Evolutionary conservation across 2,797 vertebrate species (phyloP).

Genomic region (Clamator glandarius): DNA sequence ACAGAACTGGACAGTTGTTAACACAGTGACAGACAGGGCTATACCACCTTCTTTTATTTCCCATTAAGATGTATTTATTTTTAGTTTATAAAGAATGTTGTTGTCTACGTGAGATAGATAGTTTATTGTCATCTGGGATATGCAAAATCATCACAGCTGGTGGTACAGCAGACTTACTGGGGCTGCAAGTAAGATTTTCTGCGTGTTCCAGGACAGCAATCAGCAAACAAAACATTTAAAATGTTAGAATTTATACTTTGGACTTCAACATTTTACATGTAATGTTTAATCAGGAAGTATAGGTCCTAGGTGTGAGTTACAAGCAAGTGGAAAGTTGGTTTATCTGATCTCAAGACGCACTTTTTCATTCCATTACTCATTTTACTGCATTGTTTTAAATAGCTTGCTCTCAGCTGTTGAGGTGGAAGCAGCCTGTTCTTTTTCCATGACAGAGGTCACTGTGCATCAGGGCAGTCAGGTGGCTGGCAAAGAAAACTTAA

Average conservation of each 20-base stretch:
- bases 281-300: not conserved
- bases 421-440: constrained; percentile 39
- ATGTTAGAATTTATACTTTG: not conserved
- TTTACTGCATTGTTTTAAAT: constrained; percentile 60
- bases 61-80: not conserved
- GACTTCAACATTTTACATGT: not conserved
- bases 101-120: not conserved
- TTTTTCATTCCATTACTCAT: constrained; percentile 34
- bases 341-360: not conserved
- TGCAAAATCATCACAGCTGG: not conserved
- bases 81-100: not conserved
- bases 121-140: not conserved
- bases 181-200: not conserved
- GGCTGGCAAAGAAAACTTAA: constrained; percentile 15
- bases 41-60: not conserved
- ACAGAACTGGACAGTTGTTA: not conserved
- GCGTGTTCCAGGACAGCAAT: not conserved
- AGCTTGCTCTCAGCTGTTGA: constrained; percentile 64
- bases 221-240: not conserved
- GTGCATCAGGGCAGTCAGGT: not conserved
- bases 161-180: not conserved
- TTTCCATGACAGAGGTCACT: constrained; percentile 59
- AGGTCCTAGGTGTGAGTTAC: not conserved
- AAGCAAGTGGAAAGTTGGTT: constrained; percentile 15
- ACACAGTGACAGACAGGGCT: not conserved